Conservation (phyloP, 2,797 vertebrate species). For the Peromyscus melanophrys region DNA sequence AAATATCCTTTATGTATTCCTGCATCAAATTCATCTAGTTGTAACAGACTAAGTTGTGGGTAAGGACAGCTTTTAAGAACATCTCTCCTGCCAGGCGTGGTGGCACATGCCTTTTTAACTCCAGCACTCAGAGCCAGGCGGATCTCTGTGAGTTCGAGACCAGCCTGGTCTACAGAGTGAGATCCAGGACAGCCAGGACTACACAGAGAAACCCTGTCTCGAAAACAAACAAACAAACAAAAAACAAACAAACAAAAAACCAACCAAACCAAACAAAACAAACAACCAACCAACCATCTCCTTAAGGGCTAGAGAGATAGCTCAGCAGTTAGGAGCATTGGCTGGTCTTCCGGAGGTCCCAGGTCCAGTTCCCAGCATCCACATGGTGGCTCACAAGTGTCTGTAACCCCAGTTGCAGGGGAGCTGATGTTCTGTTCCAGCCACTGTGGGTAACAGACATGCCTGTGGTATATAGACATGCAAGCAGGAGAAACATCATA, state of each 20-base stretch:
- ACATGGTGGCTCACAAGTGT: no score
- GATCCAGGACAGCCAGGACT: no score
- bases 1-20: neutral
- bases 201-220: no score
- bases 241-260: neutral
- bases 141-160: no score
- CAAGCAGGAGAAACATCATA: neutral
- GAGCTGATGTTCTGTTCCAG: neutral
- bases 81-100: neutral
- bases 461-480: neutral
- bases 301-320: neutral
- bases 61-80: neutral
- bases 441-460: neutral
- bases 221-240: no score
- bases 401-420: neutral
- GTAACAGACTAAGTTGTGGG: neutral
- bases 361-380: neutral
- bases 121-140: no score
- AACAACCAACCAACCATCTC: no score
- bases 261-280: no score
- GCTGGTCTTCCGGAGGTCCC: neutral
- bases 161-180: no score
- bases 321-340: neutral
- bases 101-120: no score
- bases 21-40: neutral